phyloP scores from a whole-genome alignment of 2,797 vertebrate genomes.

The Microtus agrestis region DNA sequence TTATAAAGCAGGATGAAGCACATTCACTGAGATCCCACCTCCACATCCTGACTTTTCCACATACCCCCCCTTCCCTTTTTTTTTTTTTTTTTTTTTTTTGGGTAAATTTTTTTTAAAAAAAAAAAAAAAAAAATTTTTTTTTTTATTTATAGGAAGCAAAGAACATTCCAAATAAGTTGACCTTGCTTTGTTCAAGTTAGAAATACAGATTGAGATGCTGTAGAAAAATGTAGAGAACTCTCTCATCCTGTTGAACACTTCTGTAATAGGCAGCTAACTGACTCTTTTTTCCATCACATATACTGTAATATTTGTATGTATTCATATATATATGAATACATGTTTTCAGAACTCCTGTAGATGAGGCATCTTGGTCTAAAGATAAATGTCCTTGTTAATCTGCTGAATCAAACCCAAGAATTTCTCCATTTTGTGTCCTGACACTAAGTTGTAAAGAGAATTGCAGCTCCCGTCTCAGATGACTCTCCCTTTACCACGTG shows the following conservation, averaged over 20 bases:
- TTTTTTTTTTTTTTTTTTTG: too few species aligned
- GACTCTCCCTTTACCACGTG: background rate
- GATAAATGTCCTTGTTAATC: background rate
- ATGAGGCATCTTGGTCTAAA: background rate
- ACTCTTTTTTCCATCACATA: background rate
- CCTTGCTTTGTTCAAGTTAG: background rate
- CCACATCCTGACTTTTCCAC: background rate
- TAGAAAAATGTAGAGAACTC: background rate
- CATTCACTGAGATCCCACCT: background rate
- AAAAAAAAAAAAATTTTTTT: too few species aligned
- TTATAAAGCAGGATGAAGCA: background rate
- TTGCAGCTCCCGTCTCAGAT: background rate
- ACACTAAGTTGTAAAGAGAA: background rate
- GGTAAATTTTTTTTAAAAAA: too few species aligned
- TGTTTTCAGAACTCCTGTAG: background rate
- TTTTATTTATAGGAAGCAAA: background rate
- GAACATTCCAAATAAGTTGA: background rate
- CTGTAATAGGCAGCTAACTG: background rate
- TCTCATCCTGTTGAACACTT: background rate
- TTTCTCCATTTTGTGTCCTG: background rate
- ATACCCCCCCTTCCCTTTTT: too few species aligned
- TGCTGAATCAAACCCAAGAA: background rate
- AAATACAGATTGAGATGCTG: background rate
- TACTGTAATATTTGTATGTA: background rate
- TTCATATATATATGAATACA: background rate